These are phyloP conservation scores for Lophura swinhoii DNA, from an alignment of 2,797 vertebrate genomes.

Conservation along the genomic window DNA sequence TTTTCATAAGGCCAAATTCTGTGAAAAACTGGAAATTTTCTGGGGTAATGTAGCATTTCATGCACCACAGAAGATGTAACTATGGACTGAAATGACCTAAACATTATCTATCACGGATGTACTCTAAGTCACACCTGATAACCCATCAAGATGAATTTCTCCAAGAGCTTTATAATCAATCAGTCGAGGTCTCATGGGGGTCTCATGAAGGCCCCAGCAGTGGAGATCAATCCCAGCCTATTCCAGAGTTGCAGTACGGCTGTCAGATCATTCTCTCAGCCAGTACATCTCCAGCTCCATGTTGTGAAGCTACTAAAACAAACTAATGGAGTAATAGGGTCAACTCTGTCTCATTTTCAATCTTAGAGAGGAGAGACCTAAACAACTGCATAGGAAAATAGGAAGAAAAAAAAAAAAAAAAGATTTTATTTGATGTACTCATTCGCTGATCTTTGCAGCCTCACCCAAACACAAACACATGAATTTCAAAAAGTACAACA, in stretches of 20 bases:
- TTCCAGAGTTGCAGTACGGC: background rate
- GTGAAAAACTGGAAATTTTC: background rate
- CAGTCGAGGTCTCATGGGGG: background rate
- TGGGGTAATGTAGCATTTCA: rapidly evolving
- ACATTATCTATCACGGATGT: rapidly evolving
- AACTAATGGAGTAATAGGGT: background rate
- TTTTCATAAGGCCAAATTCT: background rate
- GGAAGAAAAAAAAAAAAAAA: background rate
- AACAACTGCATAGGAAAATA: background rate
- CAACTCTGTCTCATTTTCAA: background rate
- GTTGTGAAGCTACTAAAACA: background rate
- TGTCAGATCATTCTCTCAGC: background rate
- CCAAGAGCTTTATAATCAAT: background rate
- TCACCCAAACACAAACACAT: background rate
- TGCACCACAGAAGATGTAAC: background rate
- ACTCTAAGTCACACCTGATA: background rate
- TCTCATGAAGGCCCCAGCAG: rapidly evolving
- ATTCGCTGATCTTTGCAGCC: background rate
- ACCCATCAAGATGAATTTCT: background rate
- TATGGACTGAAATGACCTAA: background rate
- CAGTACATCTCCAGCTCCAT: background rate
- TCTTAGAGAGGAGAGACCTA: background rate
- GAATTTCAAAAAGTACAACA: background rate
- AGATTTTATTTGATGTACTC: background rate
- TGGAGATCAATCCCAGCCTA: background rate